Evolutionary conservation across 92 coral and sea anemone genomes (phyloP).

Genomic region (Heteractis magnifica): DNA sequence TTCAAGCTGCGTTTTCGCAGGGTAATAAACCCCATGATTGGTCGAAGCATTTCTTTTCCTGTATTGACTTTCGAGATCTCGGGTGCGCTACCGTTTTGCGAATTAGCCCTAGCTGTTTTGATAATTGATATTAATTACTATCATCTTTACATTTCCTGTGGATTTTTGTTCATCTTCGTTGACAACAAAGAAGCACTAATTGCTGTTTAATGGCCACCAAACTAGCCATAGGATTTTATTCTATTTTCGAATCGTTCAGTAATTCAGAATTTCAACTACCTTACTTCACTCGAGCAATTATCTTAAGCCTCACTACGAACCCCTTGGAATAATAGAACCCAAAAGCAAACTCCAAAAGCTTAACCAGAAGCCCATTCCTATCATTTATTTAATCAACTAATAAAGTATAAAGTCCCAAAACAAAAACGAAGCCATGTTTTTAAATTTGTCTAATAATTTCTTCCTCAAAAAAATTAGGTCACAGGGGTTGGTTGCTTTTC

Average conservation of each 20-base stretch:
- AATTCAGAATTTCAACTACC: neutral
- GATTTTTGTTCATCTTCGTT: neutral
- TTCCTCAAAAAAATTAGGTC: neutral
- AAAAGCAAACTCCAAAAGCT: neutral
- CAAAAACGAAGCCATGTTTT: neutral
- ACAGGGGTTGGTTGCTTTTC: neutral
- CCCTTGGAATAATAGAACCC: neutral
- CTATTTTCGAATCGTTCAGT: neutral
- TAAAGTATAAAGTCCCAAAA: neutral
- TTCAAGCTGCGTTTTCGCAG: too few species aligned
- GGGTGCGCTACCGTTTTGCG: too few species aligned
- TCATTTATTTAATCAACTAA: neutral
- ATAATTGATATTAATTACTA: conserved; percentile 13
- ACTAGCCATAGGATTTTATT: neutral
- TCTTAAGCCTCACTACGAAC: neutral
- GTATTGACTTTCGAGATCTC: too few species aligned
- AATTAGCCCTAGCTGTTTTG: neutral
- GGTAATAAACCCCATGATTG: too few species aligned
- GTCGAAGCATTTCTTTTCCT: too few species aligned
- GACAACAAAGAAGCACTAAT: conserved; percentile 16
- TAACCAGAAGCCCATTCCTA: neutral
- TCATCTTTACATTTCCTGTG: conserved; percentile 15
- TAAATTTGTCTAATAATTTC: neutral
- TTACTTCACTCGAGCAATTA: neutral
- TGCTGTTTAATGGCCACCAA: conserved; percentile 7